Evolutionary conservation across 1,140 invertebrate genomes (phyloP).

Genomic region (Mactra quadrangularis): DNA sequence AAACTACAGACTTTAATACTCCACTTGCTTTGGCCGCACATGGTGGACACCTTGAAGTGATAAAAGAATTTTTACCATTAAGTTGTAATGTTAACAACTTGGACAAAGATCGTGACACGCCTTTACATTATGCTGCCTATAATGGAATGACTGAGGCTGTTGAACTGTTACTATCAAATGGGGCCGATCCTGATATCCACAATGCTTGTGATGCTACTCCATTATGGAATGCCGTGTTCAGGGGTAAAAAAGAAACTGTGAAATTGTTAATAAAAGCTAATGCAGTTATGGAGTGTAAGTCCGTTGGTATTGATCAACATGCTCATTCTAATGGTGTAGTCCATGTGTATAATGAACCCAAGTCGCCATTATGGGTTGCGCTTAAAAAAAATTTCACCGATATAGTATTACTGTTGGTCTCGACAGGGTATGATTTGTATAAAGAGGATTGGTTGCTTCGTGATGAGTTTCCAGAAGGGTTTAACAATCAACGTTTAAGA

Average conservation of each 20-base stretch:
- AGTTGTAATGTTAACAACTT: conserved; percentile 77
- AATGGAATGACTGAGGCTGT: conserved; percentile 73
- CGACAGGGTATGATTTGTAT: conserved; percentile 73
- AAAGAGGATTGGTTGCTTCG: conserved; percentile 71
- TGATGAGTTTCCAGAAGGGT: conserved; percentile 57
- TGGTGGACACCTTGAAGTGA: conserved; percentile 63
- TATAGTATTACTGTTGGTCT: conserved; percentile 65
- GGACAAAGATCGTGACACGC: conserved; percentile 77
- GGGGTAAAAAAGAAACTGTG: conserved; percentile 64
- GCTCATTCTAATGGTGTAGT: conserved; percentile 64
- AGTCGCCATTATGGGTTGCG: conserved; percentile 74
- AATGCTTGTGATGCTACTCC: conserved; percentile 72
- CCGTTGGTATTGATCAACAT: conserved; percentile 75
- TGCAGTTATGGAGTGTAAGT: conserved; percentile 69
- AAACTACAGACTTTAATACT: conserved; percentile 74
- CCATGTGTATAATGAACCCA: conserved; percentile 62
- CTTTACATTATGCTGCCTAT: conserved; percentile 77
- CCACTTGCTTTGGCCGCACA: conserved; percentile 76
- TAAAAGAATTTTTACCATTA: conserved; percentile 71
- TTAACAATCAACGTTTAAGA: conserved; percentile 38
- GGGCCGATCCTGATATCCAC: conserved; percentile 72
- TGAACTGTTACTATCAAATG: conserved; percentile 66
- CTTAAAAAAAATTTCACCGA: conserved; percentile 57
- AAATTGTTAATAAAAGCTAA: conserved; percentile 73
- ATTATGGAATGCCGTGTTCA: conserved; percentile 79